phyloP scores from a whole-genome alignment of 2,113 vertebrate species.

The Etheostoma spectabile region DNA sequence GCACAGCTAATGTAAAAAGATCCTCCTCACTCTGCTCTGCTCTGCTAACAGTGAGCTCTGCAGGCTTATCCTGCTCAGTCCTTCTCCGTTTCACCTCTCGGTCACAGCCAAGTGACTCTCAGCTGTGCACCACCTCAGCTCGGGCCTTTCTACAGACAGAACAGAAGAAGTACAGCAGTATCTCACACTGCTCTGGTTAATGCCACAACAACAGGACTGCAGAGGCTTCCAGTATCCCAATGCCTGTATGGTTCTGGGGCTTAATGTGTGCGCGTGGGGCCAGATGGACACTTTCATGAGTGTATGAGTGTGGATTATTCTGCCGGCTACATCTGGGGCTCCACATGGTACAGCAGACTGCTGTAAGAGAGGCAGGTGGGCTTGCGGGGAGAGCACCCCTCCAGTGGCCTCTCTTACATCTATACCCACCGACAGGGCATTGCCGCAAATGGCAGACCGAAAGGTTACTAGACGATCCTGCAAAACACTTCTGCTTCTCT shows the following conservation, averaged over 20 bases:
- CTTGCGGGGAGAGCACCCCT: constrained; percentile 81
- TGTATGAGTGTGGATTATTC: constrained; percentile 92
- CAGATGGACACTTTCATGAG: constrained; percentile 95
- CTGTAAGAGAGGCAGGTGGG: constrained; percentile 81
- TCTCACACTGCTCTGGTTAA: constrained; percentile 83
- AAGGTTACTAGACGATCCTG: constrained; percentile 70
- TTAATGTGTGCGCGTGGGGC: constrained; percentile 85
- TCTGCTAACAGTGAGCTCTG: constrained; percentile 55
- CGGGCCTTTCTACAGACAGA: constrained; percentile 30
- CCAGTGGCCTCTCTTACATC: constrained; percentile 76
- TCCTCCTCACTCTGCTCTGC: constrained; percentile 48
- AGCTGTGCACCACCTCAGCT: constrained; percentile 37
- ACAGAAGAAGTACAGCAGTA: constrained; percentile 49
- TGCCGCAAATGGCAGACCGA: constrained; percentile 68
- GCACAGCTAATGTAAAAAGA: constrained; percentile 66
- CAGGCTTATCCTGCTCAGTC: constrained; percentile 55
- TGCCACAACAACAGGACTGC: constrained; percentile 73
- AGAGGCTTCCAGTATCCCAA: constrained; percentile 84
- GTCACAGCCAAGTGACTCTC: constrained; percentile 64
- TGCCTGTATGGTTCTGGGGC: constrained; percentile 85
- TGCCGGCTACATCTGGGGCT: constrained; percentile 95
- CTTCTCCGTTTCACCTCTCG: constrained; percentile 53
- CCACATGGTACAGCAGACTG: constrained; percentile 92
- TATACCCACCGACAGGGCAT: constrained; percentile 53
- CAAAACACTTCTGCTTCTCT: constrained; percentile 39